Evolutionary conservation across 2,888 invertebrate genomes (phyloP), one percentile per base, ranked within the genome.

Genomic region (Pseudoips prasinana): DNA sequence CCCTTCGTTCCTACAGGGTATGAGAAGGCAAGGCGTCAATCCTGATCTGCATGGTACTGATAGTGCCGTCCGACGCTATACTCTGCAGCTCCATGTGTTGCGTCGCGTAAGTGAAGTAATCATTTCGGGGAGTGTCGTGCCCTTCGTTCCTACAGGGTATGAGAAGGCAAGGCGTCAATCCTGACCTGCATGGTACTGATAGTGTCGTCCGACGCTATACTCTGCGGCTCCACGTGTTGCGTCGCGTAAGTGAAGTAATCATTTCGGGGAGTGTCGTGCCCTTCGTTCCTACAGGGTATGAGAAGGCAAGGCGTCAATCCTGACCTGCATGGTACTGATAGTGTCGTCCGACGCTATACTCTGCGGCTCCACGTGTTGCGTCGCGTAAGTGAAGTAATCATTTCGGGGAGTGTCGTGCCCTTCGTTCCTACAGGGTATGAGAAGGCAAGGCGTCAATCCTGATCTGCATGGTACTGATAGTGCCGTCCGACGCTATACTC

Each of bases 241-340:
- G 92, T 92, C 25, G 95, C 91, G 77, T 96, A 96, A n/a, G 92
- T 88, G 77, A 93, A 96, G 79, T 94, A 94, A 6, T 84, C 88
- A 0, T 95, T 95, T 62, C 91, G 90, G 10, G 91, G 83, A 46
- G 91, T 90, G 38, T 91, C 91, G 73, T 95, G 94, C 49, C 93
- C 89, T 8, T 91, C 91, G 66, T 93, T 94, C 2, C 94, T 90
- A 70, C 95, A 94, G 42, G 94, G 93, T 43, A 98, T 92, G n/a
- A n/a, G n/a, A n/a, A n/a, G n/a, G n/a, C n/a, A n/a, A n/a, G n/a
- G n/a, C n/a, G n/a, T n/a, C n/a, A n/a, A n/a, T n/a, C n/a, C n/a
- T n/a, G n/a, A 91, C 92, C 88, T 94, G 93, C 63, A 95, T 70
- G 19, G 92, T 92, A 8, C 92, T 91, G 51, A 95, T 92, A 33